A percentile compares a stretch with the other conserved stretches of the same genome.
phyloP scores from a whole-genome alignment of 2,888 invertebrate species.

The Polydrusus cervinus region DNA sequence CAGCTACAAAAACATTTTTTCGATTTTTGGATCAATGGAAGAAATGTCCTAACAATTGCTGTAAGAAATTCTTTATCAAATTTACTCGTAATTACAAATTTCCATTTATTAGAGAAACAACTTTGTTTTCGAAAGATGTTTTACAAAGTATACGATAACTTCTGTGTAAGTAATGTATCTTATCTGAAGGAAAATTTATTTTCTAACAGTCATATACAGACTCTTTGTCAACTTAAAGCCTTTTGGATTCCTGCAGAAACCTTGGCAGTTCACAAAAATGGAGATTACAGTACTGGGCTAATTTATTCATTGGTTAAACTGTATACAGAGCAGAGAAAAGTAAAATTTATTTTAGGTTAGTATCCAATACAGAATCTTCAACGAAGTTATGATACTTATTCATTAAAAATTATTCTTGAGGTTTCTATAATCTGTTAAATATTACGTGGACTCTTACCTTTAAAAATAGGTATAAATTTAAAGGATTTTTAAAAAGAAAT shows the following conservation, averaged over 20 bases:
- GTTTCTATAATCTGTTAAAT: no score
- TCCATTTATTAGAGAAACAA: background rate
- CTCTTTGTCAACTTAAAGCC: background rate
- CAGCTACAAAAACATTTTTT: slow-evolving; percentile 1
- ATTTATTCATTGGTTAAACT: slow-evolving; percentile 2
- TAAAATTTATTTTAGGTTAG: slow-evolving; percentile 18
- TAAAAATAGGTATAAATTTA: no score
- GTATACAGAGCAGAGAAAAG: background rate
- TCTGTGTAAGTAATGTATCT: background rate
- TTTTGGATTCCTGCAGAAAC: slow-evolving; percentile 9
- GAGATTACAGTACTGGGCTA: slow-evolving; percentile 4
- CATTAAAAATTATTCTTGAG: no score
- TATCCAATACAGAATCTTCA: no score
- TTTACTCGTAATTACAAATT: background rate
- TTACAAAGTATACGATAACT: slow-evolving; percentile 2
- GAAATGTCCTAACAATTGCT: background rate
- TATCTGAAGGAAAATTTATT: background rate
- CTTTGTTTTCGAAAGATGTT: background rate
- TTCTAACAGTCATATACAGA: background rate
- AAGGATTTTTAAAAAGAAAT: no score
- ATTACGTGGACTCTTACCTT: no score
- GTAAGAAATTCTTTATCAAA: background rate
- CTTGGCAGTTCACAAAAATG: slow-evolving; percentile 14
- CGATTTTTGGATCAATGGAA: background rate
- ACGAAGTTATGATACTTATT: no score